Evolutionary conservation across 2,113 vertebrate species (phyloP).

Genomic region (Rhombomys opimus): DNA sequence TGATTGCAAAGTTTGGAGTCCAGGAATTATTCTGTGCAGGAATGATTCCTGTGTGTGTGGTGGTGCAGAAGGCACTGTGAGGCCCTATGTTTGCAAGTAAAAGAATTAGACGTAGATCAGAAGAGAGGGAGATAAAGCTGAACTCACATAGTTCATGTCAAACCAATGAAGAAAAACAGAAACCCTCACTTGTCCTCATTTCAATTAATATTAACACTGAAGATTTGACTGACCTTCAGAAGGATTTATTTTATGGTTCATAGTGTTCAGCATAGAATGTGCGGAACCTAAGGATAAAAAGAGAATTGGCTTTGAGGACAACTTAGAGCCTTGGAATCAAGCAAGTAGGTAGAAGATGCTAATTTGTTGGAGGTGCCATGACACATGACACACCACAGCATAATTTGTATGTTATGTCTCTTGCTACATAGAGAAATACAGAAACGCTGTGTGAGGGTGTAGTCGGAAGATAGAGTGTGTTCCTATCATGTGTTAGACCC

Average conservation of each 20-base stretch:
- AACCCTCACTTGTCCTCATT: background rate
- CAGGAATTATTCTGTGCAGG: background rate
- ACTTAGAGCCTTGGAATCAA: too few relatives aligned
- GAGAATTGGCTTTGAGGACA: background rate
- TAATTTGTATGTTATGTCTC: rapidly evolving
- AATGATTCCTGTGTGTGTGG: rapidly evolving
- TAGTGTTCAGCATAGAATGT: background rate
- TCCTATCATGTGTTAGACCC: too few relatives aligned
- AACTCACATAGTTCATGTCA: background rate
- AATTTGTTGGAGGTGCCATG: background rate
- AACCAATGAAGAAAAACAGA: background rate
- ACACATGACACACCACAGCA: background rate
- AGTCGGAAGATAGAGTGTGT: background rate
- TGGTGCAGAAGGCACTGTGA: background rate
- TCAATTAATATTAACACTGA: background rate
- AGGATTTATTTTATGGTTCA: background rate
- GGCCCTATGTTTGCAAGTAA: background rate
- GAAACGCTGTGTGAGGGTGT: background rate
- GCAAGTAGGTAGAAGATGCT: background rate
- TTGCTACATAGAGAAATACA: background rate
- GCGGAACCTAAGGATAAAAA: background rate
- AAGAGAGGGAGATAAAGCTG: background rate
- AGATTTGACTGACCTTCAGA: background rate
- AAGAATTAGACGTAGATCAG: background rate
- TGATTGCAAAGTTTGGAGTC: background rate